phyloP scores from a whole-genome alignment of 1,140 invertebrate species.

The Aphaenogaster rudis region DNA sequence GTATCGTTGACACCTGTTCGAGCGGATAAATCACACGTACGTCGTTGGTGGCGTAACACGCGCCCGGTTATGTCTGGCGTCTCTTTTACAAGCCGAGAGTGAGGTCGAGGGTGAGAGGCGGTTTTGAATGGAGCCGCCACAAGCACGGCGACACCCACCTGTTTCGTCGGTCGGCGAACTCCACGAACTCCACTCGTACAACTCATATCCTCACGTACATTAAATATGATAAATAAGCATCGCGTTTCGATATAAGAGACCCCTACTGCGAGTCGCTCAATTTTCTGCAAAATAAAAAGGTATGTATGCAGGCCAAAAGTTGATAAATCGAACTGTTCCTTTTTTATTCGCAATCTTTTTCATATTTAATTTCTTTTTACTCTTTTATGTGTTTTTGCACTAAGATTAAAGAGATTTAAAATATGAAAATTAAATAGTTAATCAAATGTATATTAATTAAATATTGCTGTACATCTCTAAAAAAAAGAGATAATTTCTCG shows the following conservation, averaged over 20 bases:
- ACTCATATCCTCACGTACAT: neutral
- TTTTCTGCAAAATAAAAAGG: neutral
- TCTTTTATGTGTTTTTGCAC: neutral
- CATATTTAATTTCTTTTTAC: neutral
- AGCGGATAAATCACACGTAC: conserved; percentile 43
- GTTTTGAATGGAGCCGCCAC: conserved; percentile 43
- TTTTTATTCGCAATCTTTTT: neutral
- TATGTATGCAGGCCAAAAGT: neutral
- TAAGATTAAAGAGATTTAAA: neutral
- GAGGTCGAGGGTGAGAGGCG: conserved; percentile 17
- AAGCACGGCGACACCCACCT: conserved; percentile 33
- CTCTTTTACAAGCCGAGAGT: conserved; percentile 34
- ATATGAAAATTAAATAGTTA: neutral
- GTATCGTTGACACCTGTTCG: conserved; percentile 69
- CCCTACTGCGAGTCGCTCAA: neutral
- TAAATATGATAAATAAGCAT: conserved; percentile 35
- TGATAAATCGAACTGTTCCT: neutral
- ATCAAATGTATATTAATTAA: neutral
- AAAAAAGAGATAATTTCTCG: neutral
- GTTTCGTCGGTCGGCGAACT: conserved; percentile 31
- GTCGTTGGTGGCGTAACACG: conserved; percentile 12
- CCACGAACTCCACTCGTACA: conserved; percentile 25
- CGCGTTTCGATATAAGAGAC: neutral
- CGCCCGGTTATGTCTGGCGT: conserved; percentile 35
- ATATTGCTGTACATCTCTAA: neutral